Percentiles rank a stretch among this genome's conserved stretches.
phyloP scores from a whole-genome alignment of 2,888 invertebrate genomes.

The Scrobipalpa atriplicella region DNA sequence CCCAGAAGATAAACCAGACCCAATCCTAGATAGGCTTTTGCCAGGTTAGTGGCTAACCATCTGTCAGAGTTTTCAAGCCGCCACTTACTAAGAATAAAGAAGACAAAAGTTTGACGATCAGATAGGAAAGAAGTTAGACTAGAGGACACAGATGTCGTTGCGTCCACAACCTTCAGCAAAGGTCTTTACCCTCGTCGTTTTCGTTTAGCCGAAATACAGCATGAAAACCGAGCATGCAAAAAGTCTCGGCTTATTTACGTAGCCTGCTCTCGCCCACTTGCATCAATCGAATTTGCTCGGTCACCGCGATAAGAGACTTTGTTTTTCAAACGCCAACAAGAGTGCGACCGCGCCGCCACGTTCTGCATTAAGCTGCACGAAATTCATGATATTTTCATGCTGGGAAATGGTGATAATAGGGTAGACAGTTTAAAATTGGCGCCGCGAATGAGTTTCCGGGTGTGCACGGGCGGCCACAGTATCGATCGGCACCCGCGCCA shows the following conservation, averaged over 20 bases:
- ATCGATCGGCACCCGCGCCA: constrained; percentile 72
- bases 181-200: constrained; percentile 2
- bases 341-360: neutral
- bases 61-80: too few relatives aligned
- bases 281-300: constrained; percentile 45
- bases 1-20: too few relatives aligned
- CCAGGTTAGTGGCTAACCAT: too few relatives aligned
- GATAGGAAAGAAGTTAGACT: constrained; percentile 9
- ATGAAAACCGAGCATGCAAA: constrained; percentile 36
- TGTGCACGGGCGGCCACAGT: constrained; percentile 52
- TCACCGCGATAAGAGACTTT: constrained; percentile 49
- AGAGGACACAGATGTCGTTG: neutral
- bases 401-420: constrained; percentile 43
- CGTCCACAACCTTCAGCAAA: neutral
- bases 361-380: constrained; percentile 30
- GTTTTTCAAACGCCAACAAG: constrained; percentile 23
- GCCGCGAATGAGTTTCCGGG: constrained; percentile 63
- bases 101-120: neutral
- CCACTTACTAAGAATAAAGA: neutral
- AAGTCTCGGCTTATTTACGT: constrained; percentile 40
- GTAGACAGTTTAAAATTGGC: constrained; percentile 64
- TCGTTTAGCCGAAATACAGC: constrained; percentile 28
- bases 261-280: constrained; percentile 41
- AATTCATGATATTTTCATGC: constrained; percentile 39
- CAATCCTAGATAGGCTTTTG: too few relatives aligned